Conservation (phyloP, 2,113 vertebrate species). For the Opisthocomus hoazin region DNA sequence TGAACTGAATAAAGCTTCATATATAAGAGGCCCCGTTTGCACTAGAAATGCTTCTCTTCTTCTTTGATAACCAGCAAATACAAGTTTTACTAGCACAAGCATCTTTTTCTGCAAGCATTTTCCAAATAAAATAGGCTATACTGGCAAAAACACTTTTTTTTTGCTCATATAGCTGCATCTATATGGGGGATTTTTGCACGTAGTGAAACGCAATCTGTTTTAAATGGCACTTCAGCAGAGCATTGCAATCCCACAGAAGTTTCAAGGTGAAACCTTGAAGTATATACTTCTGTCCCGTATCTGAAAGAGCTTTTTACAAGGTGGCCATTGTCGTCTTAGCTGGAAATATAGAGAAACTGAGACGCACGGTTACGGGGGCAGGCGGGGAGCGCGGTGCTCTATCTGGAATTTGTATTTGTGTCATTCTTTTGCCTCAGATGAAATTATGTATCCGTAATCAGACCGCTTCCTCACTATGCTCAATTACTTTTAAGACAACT, state of each 20-base stretch:
- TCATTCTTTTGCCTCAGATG: background rate
- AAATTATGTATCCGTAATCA: background rate
- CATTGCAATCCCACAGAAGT: conserved; percentile 35
- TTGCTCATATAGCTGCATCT: conserved; percentile 36
- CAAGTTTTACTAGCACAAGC: conserved; percentile 27
- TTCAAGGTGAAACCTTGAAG: conserved; percentile 35
- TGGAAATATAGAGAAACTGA: background rate
- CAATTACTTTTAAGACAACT: background rate
- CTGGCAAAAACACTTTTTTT: conserved; percentile 42
- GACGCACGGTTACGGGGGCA: accelerated
- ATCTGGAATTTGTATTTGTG: background rate
- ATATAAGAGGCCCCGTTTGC: background rate
- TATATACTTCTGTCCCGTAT: background rate
- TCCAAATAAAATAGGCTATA: conserved; percentile 45
- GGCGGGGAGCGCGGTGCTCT: background rate
- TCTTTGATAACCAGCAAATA: conserved; percentile 19
- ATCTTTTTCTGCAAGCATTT: conserved; percentile 45
- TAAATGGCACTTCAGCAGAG: conserved; percentile 40
- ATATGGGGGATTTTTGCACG: conserved; percentile 23
- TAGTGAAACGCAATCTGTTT: conserved; percentile 42
- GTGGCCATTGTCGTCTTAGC: background rate
- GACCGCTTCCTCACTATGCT: background rate
- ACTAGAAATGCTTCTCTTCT: background rate
- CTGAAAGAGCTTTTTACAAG: background rate
- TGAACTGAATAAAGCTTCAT: conserved; percentile 31